Base-by-base conservation (phyloP, 1,140 invertebrate genomes). In the Apis cerana region DNA sequence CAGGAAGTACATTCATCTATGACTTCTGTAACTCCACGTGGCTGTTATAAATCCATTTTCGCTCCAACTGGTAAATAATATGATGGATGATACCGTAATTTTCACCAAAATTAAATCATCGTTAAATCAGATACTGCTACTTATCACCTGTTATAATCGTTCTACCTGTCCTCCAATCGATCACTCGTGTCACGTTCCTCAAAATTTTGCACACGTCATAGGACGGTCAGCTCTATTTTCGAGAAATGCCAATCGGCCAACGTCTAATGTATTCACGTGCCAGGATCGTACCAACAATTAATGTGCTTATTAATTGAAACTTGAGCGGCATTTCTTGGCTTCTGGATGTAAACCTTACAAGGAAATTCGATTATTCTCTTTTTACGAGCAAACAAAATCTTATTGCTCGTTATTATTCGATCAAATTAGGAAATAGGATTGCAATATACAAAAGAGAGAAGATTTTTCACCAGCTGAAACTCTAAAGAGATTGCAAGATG, bases 211-310 rank as follows among this genome's bases (percentile, higher is more conserved):
- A 43, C 33, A 68, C 54, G 79, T 89, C 91, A 87, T 87, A 80
- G 75, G 80, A 89, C 84, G 87, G 89, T 89, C 89, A 91, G 88
- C 84, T 90, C 89, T 92, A 93, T 92, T 93, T 91, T 92, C 86
- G 88, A 85, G 88, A 88, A 90, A 89, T 89, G 88, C 91, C 84
- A 87, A 77, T 88, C 87, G 75, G 89, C 88, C 87, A 92, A 91
- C 90, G 91, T 88, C 89, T 79, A 84, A 82, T 67, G 71, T 86
- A 56, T 71, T 71, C 56, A 33, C 68, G 59, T 89, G 83, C 85
- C 85, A 90, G 81, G 80, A 48, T 5, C 82, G 69, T 75, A 67
- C 69, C 74, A 56, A 75, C 76, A 79, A 89, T 90, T 89, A 85
- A 59, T 59, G 72, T 17, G 54, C 23, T 71, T 70, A 82, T 82